Evolutionary conservation across 2,797 vertebrate genomes (phyloP).

Genomic region (Sarcoramphus papa): DNA sequence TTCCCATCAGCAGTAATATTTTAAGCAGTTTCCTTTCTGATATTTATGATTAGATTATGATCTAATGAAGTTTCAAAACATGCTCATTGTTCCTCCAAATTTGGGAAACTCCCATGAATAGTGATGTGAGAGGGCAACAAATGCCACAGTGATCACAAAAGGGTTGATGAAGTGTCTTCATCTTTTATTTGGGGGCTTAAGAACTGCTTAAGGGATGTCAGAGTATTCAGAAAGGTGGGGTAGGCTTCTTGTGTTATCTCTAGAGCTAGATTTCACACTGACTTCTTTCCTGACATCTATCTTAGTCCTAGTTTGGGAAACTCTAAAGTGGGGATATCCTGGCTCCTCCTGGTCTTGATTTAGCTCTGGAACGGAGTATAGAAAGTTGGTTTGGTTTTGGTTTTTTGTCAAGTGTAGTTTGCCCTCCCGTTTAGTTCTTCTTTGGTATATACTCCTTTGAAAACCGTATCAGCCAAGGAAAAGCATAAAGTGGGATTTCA

Average conservation of each 20-base stretch:
- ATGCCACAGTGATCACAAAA: not conserved
- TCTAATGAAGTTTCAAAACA: not conserved
- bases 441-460: not conserved
- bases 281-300: not conserved
- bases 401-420: not conserved
- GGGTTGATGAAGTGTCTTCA: not conserved
- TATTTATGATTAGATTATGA: conserved; percentile 30
- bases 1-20: conserved; percentile 43
- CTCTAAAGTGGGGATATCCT: not conserved
- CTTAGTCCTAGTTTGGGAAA: not conserved
- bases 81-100: conserved; percentile 1
- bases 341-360: not conserved
- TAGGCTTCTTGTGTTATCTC: not conserved
- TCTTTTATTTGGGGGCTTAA: not conserved
- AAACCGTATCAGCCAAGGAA: not conserved
- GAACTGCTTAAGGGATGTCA: not conserved
- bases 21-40: conserved; percentile 41
- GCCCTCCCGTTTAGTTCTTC: not conserved
- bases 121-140: not conserved
- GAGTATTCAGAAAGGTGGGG: not conserved
- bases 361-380: not conserved
- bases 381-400: not conserved
- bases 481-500: not conserved
- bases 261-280: not conserved
- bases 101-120: not conserved